phyloP scores from a whole-genome alignment of 2,797 vertebrate species.

The Eidolon dupreanum region DNA sequence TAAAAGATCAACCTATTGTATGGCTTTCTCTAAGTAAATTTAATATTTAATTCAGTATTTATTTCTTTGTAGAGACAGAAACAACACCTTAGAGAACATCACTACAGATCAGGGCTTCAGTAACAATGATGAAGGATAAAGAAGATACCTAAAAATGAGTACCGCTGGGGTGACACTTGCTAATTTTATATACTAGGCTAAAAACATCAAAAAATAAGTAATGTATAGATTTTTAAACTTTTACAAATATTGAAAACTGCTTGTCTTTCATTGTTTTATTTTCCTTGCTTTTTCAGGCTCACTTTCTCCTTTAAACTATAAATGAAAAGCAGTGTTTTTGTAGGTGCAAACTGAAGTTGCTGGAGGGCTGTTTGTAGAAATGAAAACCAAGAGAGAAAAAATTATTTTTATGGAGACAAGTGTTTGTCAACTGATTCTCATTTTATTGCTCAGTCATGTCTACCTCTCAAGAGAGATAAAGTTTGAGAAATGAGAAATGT shows the following conservation, averaged over 20 bases:
- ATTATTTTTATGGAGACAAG: neutral
- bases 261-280: neutral
- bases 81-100: neutral
- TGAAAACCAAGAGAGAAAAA: neutral
- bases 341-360: neutral
- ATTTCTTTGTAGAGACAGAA: neutral
- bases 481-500: constrained; percentile 20
- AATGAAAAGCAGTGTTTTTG: neutral
- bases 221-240: neutral
- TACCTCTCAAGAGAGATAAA: neutral
- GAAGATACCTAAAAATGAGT: neutral
- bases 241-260: neutral
- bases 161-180: neutral
- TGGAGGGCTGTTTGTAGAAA: neutral
- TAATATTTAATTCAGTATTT: neutral
- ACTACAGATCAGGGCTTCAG: neutral
- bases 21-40: neutral
- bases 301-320: neutral
- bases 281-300: neutral
- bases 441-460: constrained; percentile 30
- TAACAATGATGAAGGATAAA: neutral
- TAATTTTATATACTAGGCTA: neutral
- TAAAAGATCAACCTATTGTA: neutral
- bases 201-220: neutral
- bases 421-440: constrained; percentile 23